phyloP scores from a whole-genome alignment of 92 coral and sea anemone species.

The Parazoanthus atlanticus region DNA sequence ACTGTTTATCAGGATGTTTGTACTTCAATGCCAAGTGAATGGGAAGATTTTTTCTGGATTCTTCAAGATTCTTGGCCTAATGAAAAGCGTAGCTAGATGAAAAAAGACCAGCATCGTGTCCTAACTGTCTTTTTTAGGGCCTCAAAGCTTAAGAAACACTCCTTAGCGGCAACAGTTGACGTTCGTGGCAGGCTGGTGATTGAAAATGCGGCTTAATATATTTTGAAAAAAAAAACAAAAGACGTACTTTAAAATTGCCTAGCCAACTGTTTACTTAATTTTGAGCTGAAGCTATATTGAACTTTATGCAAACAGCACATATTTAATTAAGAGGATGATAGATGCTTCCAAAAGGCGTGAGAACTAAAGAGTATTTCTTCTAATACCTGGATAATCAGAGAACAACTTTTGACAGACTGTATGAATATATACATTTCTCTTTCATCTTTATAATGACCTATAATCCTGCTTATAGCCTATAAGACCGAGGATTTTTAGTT shows the following conservation, averaged over 20 bases:
- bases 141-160: too few species aligned
- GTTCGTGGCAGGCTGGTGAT: neutral
- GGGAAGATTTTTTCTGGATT: neutral
- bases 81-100: too few species aligned
- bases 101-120: too few species aligned
- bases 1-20: conserved; percentile 18
- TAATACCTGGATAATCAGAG: neutral
- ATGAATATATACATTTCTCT: too few species aligned
- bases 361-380: neutral
- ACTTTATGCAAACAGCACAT: neutral
- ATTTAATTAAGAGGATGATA: neutral
- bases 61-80: too few species aligned
- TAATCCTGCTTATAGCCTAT: neutral
- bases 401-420: neutral
- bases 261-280: neutral
- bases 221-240: too few species aligned
- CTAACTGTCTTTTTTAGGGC: neutral
- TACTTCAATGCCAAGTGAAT: neutral
- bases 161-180: neutral
- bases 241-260: neutral
- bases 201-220: neutral
- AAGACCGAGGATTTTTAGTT: neutral
- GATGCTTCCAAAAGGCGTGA: neutral
- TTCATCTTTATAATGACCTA: neutral
- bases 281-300: neutral